phyloP scores from a whole-genome alignment of 2,888 invertebrate species.

The Andrena haemorrhoa region DNA sequence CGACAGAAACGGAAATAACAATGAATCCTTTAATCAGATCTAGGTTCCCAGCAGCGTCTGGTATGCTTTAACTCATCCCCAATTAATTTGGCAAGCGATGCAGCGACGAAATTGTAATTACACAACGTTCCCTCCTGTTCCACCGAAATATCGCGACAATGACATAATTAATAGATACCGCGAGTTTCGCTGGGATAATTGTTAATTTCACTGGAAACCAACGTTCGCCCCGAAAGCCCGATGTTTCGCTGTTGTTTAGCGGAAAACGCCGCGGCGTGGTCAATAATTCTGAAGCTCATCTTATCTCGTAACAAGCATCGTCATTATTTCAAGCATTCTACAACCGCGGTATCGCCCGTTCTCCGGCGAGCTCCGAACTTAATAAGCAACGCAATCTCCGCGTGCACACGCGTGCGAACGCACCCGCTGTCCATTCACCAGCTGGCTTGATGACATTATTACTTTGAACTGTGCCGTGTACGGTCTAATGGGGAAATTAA shows the following conservation, averaged over 20 bases:
- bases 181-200: background rate
- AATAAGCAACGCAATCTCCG: constrained; percentile 39
- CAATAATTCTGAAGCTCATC: background rate
- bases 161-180: background rate
- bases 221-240: background rate
- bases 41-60: background rate
- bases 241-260: background rate
- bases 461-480: constrained; percentile 12
- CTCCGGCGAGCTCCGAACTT: constrained; percentile 28
- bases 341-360: background rate
- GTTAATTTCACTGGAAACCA: background rate
- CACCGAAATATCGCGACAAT: background rate
- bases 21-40: background rate
- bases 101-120: too few relatives aligned
- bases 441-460: constrained; percentile 38
- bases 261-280: background rate
- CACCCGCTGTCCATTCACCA: constrained; percentile 26
- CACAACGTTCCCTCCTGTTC: too few relatives aligned
- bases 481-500: constrained; percentile 34
- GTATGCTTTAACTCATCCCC: background rate
- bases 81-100: background rate
- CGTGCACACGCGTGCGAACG: constrained; percentile 21
- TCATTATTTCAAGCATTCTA: constrained; percentile 28
- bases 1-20: constrained; percentile 16
- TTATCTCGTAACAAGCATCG: background rate